Conservation (phyloP, 2,113 vertebrate species). For the Lontra canadensis region DNA sequence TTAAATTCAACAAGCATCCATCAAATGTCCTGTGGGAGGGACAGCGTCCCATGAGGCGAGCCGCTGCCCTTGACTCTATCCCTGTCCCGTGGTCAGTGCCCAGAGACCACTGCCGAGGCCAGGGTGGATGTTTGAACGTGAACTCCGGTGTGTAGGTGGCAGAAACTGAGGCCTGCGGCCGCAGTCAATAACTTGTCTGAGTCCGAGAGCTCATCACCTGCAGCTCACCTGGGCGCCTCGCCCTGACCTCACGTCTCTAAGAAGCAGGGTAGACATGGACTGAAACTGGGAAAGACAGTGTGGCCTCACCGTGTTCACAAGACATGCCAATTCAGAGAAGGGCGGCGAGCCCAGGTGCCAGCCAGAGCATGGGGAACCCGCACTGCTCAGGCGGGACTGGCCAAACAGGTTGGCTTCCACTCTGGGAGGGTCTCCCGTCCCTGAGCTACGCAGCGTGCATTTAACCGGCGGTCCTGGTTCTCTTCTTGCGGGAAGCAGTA, state of each 20-base stretch:
- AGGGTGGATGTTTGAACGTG: neutral
- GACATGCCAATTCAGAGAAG: neutral
- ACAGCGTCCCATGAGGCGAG: neutral
- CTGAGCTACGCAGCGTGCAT: rapidly evolving
- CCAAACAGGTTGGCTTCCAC: neutral
- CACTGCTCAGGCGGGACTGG: rapidly evolving
- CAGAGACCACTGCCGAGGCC: rapidly evolving
- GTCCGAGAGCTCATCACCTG: neutral
- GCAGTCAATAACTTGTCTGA: neutral
- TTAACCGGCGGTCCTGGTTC: neutral
- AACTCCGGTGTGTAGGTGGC: neutral
- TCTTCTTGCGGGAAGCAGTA: neutral
- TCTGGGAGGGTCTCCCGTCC: neutral
- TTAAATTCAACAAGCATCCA: rapidly evolving
- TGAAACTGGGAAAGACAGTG: neutral
- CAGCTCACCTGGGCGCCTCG: neutral
- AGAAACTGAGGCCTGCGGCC: neutral
- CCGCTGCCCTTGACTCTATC: rapidly evolving
- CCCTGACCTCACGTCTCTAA: neutral
- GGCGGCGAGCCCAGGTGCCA: rapidly evolving
- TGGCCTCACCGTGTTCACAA: neutral
- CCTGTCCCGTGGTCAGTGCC: neutral
- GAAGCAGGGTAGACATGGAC: neutral
- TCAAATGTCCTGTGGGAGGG: neutral
- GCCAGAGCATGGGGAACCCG: neutral